Percentiles rank a stretch among this genome's conserved stretches.
phyloP scores from a whole-genome alignment of 1,140 invertebrate genomes.

The Ostrea denselamellosa region DNA sequence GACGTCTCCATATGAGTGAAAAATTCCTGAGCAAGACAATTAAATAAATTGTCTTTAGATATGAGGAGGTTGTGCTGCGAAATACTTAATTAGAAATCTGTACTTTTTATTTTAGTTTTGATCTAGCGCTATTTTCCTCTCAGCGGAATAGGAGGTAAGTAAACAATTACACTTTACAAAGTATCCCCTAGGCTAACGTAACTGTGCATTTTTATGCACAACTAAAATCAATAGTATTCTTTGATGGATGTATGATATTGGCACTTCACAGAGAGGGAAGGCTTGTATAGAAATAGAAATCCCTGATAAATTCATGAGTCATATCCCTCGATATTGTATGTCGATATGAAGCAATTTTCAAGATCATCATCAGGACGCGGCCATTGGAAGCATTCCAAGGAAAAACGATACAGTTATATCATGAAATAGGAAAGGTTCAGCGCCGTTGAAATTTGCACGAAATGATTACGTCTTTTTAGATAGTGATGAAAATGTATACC shows the following conservation, averaged over 20 bases:
- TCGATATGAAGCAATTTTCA: not conserved
- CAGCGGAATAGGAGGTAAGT: too few species aligned
- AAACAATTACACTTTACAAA: too few species aligned
- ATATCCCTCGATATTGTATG: constrained; percentile 10
- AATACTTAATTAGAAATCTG: too few species aligned
- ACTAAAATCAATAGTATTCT: not conserved
- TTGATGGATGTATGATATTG: not conserved
- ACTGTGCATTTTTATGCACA: not conserved
- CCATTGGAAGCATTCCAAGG: not conserved
- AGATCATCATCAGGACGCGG: not conserved
- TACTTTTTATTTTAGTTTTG: too few species aligned
- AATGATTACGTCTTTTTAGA: not conserved
- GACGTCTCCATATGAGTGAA: too few species aligned
- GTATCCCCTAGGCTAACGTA: not conserved
- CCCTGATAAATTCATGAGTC: constrained; percentile 21
- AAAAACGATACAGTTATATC: not conserved
- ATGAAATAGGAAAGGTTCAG: not conserved
- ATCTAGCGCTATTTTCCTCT: too few species aligned
- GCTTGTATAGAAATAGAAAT: not conserved
- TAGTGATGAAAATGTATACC: not conserved
- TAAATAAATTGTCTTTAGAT: too few species aligned
- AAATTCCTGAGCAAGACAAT: too few species aligned
- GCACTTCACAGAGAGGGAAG: not conserved
- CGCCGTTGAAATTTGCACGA: not conserved
- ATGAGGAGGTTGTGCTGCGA: too few species aligned